phyloP scores from a whole-genome alignment of 2,888 invertebrate genomes.

The Eilema caniola region DNA sequence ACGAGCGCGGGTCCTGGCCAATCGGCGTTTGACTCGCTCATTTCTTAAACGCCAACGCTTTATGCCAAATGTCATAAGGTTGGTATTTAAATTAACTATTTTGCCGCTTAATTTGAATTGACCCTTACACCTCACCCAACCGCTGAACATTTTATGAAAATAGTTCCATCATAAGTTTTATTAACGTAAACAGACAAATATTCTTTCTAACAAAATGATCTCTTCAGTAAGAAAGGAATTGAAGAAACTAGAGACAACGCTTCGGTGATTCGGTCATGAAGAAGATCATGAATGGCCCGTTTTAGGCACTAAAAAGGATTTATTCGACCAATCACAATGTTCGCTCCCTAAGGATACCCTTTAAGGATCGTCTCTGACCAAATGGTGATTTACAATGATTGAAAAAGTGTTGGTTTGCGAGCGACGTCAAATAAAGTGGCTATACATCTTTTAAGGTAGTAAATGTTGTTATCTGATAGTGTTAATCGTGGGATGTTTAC shows the following conservation, averaged over 20 bases:
- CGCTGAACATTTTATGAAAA: not conserved
- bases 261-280: constrained; percentile 9
- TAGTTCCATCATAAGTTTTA: not conserved
- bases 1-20: no score
- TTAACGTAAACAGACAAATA: not conserved
- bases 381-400: constrained; percentile 1
- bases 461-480: not conserved
- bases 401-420: not conserved
- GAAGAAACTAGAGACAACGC: constrained; percentile 6
- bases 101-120: no score
- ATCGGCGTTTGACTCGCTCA: no score
- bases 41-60: no score
- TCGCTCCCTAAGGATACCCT: constrained; percentile 8
- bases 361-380: not conserved
- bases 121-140: not conserved
- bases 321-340: constrained; percentile 14
- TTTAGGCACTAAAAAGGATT: constrained; percentile 10
- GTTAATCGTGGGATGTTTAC: not conserved
- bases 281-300: constrained; percentile 13
- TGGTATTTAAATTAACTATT: no score
- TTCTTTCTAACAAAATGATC: not conserved
- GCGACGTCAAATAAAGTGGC: not conserved
- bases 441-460: not conserved
- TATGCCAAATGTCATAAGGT: no score
- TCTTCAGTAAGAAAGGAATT: constrained; percentile 6